Base-by-base conservation (phyloP, 2,888 invertebrate genomes). In the Onchidella celtica region DNA sequence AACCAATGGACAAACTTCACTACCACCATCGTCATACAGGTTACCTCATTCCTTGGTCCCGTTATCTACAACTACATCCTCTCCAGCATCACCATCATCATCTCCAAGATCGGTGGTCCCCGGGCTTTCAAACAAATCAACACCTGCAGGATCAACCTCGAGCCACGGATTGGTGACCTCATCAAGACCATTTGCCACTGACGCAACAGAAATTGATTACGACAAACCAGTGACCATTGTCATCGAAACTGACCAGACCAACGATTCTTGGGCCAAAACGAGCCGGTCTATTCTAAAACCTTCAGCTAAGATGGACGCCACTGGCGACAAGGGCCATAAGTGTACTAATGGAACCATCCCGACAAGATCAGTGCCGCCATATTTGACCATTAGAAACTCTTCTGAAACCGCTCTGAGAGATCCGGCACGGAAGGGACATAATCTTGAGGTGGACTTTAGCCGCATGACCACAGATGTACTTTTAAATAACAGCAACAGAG, bases 131-230 rank as follows among this genome's bases (percentile, higher is more conserved):
- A 17, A 11, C 9, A 47, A 47, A 47, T 47, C 47, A 47, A 47
- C 6, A 11, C 47, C 47, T 47, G 9, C 17, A 6, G 47, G 47
- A 6, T 11, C 9, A 47, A 17, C 9, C 47, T 11, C 9, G 9
- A 17, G 9, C 47, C 9, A 6, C 47, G 17, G 9, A 11, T 6
- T 47, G 47, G 47, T 47, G 47, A 47, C 47, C 47, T 6, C 17
- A 47, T 47, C 47, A 17, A 29, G 1, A 2, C n/a, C 47, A 47
- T 29, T 3, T 9, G 27, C 27, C 29, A 27, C 27, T 11, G 27
- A 14, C n/a, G 74, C n/a, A 63, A 36, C 74, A 38, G 74, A 61
- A 36, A 74, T 59, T 36, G 61, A 61, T 32, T 59, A 61, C 36
- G 63, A 74, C 38, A 59, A 36, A 24, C 61, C 32, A 3, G 29